Evolutionary conservation across 2,113 vertebrate species (phyloP).

Genomic region (Cottus gobio): DNA sequence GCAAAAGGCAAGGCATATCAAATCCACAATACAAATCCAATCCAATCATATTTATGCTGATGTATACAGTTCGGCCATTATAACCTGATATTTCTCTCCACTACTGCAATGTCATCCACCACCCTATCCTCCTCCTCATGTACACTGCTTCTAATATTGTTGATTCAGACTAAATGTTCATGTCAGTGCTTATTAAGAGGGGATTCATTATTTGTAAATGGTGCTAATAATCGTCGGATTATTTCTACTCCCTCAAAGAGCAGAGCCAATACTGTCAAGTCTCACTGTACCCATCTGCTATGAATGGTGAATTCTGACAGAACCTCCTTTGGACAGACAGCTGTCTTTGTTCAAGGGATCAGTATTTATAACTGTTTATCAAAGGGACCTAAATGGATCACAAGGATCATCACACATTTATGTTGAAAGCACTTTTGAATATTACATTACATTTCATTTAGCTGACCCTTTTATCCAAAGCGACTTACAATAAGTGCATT

Average conservation of each 20-base stretch:
- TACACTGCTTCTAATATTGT: background rate
- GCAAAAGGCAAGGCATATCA: background rate
- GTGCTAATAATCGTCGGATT: background rate
- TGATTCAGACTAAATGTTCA: background rate
- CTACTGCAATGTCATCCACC: background rate
- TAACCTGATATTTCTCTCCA: background rate
- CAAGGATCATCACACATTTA: background rate
- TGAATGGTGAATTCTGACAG: background rate
- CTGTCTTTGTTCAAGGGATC: slow-evolving; percentile 4
- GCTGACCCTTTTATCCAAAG: too few relatives aligned
- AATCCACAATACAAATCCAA: too few relatives aligned
- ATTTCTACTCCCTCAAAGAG: background rate
- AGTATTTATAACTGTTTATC: background rate
- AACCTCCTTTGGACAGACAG: background rate
- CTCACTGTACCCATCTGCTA: background rate
- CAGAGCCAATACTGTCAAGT: background rate
- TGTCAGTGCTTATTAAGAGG: background rate
- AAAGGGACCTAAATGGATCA: background rate
- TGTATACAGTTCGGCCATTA: background rate
- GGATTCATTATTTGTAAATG: background rate
- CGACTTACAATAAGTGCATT: too few relatives aligned
- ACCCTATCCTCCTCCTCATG: background rate
- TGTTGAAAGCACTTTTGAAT: background rate
- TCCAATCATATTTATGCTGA: background rate
- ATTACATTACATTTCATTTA: too few relatives aligned